Conservation (phyloP, 2,113 vertebrate genomes). For the Syngnathus floridae region DNA sequence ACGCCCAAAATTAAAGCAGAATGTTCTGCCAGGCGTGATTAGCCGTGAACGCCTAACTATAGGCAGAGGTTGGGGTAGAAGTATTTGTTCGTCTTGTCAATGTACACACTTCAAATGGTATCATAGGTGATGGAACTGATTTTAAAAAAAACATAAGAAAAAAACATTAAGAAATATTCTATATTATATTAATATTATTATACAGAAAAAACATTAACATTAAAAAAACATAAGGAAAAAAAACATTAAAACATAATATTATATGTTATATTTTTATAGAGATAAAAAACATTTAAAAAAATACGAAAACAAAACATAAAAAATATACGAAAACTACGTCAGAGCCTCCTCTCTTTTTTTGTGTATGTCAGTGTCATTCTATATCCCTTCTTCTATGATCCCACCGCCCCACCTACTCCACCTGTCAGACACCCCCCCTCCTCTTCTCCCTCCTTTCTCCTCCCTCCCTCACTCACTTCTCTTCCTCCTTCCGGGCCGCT, state of each 20-base stretch:
- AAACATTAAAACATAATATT: too few relatives aligned
- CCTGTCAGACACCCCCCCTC: conserved; percentile 14
- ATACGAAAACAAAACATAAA: background rate
- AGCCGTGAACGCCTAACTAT: conserved; percentile 33
- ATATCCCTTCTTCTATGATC: conserved; percentile 29
- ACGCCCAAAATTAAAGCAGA: conserved; percentile 68
- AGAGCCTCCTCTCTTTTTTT: conserved; percentile 16
- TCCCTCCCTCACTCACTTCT: background rate
- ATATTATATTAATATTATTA: too few relatives aligned
- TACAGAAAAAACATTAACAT: too few relatives aligned
- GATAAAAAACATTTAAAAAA: too few relatives aligned
- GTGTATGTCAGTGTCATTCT: conserved; percentile 39
- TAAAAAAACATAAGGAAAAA: too few relatives aligned
- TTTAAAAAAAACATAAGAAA: background rate
- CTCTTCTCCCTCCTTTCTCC: conserved; percentile 3
- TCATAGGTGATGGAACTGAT: conserved; percentile 30
- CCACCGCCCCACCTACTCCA: background rate
- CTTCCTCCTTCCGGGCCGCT: conserved; percentile 12
- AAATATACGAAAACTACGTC: background rate
- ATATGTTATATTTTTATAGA: too few relatives aligned
- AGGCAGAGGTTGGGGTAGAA: conserved; percentile 13
- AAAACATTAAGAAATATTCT: too few relatives aligned
- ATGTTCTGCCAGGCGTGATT: conserved; percentile 69
- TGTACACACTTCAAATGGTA: background rate
- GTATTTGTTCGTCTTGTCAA: conserved; percentile 15